Base-by-base conservation (phyloP, 2,888 invertebrate genomes). In the Spodoptera exigua region DNA sequence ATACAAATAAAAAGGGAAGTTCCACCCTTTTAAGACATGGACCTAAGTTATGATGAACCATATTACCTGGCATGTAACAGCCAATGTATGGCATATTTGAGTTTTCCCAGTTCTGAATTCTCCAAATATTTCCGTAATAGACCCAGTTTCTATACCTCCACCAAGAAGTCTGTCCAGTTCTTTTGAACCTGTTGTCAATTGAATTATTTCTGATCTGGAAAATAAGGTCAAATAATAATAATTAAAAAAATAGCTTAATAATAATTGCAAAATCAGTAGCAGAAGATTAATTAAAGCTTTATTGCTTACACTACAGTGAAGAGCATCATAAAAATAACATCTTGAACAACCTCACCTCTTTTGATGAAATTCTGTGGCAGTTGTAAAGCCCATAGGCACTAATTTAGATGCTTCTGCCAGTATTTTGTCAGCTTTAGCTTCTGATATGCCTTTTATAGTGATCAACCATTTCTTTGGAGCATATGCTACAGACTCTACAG, bases 61-160 rank as follows among this genome's bases (percentile, higher is more conserved):
- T 40, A 16, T 79, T 93, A 97, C 97, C 95, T 99, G 99, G 86
- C 99, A 99, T 53, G 99, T 99, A 0, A 99, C 99, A 53, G 99
- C 99, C 55, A 99, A 90, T 0, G 98, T 99, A 85, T 99, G 99
- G 83, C 99, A 99, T 3, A 99, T 81, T 84, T 99, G 99, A 3
- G 99, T 98, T 91, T 99, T 99, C 21, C 99, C 99, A 0, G 99
- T 99, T 67, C 99, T 95, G 86, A 99, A 99, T 89, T 99, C 99
- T 11, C 99, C 99, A 94, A 99, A 99, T 80, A 99, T 96, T 93
- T 99, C 99, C 0, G 99, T 99, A 39, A 99, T 99, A 0, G 99
- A 99, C 0, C 99, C 99, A 0, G 99, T 99, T 91, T 99, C 99
- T 74, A 99, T 97, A 3, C 99, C 99, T 41, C 99, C 99, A 34